Evolutionary conservation across 2,113 vertebrate genomes (phyloP).

Genomic region (Callopanchax toddi): DNA sequence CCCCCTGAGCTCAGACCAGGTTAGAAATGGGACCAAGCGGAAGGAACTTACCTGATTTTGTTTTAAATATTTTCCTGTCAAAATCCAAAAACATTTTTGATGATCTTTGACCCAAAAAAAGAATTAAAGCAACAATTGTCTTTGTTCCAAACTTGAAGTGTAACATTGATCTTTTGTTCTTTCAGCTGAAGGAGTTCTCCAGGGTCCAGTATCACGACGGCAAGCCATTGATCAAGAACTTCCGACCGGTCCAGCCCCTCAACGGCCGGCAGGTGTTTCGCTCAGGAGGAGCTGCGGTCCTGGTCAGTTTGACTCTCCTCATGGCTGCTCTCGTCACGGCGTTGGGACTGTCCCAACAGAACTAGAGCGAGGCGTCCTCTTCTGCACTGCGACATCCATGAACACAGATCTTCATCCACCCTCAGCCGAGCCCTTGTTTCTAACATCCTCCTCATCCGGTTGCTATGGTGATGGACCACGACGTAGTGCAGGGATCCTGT

Average conservation of each 20-base stretch:
- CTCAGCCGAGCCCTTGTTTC: slow-evolving; percentile 40
- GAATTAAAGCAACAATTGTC: too few relatives aligned
- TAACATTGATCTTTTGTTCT: slow-evolving; percentile 3
- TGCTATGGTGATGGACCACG: slow-evolving; percentile 34
- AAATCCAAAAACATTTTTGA: too few relatives aligned
- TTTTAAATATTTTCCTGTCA: too few relatives aligned
- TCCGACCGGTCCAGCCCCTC: slow-evolving; percentile 78
- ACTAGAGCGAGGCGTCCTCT: slow-evolving; percentile 50
- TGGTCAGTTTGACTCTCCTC: slow-evolving; percentile 64
- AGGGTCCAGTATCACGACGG: slow-evolving; percentile 64
- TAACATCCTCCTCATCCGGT: slow-evolving; percentile 37
- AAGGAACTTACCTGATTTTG: background rate
- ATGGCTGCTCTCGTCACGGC: slow-evolving; percentile 37
- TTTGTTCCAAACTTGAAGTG: background rate
- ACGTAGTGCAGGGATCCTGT: slow-evolving; percentile 44
- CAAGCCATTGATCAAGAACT: slow-evolving; percentile 69
- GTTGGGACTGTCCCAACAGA: slow-evolving; percentile 56
- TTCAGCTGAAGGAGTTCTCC: slow-evolving; percentile 74
- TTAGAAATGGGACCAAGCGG: slow-evolving; percentile 47
- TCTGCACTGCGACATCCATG: slow-evolving; percentile 50
- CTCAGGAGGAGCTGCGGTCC: slow-evolving; percentile 46
- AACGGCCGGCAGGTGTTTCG: slow-evolving; percentile 69
- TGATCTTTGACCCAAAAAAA: too few relatives aligned
- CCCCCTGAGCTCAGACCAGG: slow-evolving; percentile 81
- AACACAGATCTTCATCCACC: slow-evolving; percentile 47